Percentiles rank a stretch among this genome's conserved stretches.
These are phyloP conservation scores for Muscicapa striata DNA, from an alignment of 2,797 vertebrate genomes.

Conservation along the genomic window DNA sequence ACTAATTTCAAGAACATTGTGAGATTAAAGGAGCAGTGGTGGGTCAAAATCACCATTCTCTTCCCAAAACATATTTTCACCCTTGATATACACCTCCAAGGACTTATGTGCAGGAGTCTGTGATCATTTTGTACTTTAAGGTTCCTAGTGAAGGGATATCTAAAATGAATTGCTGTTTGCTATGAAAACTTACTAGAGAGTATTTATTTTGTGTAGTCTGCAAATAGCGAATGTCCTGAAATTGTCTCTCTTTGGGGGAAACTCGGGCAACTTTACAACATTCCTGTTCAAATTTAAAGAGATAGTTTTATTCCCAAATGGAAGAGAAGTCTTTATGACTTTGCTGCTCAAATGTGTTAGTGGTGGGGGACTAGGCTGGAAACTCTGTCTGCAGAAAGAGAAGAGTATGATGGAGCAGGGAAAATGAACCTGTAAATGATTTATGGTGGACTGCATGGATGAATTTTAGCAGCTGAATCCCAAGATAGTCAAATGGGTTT, in stretches of 20 bases:
- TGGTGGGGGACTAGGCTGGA: not conserved
- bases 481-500: not conserved
- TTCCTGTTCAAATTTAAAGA: not conserved
- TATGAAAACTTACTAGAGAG: not conserved
- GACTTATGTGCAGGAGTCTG: not conserved
- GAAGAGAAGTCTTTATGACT: not conserved
- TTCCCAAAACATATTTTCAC: not conserved
- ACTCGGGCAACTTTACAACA: accelerated
- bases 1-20: accelerated
- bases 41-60: not conserved
- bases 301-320: not conserved
- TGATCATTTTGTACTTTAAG: not conserved
- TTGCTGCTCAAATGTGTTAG: not conserved
- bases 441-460: not conserved
- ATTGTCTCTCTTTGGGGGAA: not conserved
- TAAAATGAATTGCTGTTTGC: not conserved
- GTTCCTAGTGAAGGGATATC: not conserved
- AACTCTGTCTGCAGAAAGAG: not conserved
- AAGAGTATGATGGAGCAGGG: not conserved
- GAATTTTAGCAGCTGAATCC: not conserved
- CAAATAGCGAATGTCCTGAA: not conserved
- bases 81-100: not conserved
- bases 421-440: not conserved
- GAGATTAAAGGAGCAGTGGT: not conserved
- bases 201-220: not conserved